These are phyloP conservation scores for Dastarcus helophoroides DNA, from an alignment of 2,888 invertebrate genomes.

Conservation along the genomic window DNA sequence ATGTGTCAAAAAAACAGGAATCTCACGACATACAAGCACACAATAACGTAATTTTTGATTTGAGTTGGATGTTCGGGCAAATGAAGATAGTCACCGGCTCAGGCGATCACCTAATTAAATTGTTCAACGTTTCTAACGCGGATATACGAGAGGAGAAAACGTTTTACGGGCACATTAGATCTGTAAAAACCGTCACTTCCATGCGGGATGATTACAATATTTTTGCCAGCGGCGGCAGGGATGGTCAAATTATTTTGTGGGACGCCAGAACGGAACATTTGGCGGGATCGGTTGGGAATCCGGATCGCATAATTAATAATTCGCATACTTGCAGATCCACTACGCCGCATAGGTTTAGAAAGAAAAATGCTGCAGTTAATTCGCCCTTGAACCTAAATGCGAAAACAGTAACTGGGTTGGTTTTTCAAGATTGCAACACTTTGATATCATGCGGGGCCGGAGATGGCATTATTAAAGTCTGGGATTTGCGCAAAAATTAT, in stretches of 20 bases:
- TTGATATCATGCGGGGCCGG: constrained; percentile 78
- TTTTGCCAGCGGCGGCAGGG: constrained; percentile 72
- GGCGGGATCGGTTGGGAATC: constrained; percentile 37
- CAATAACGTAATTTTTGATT: constrained; percentile 80
- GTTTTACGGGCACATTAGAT: constrained; percentile 69
- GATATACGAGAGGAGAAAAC: constrained; percentile 39
- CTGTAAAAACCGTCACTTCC: constrained; percentile 73
- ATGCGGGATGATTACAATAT: constrained; percentile 57
- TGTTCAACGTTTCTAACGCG: constrained; percentile 58
- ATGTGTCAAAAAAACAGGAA: constrained; percentile 16
- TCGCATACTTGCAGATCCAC: constrained; percentile 43
- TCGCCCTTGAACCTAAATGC: constrained; percentile 26
- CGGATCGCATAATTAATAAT: constrained; percentile 61
- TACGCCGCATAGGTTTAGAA: constrained; percentile 38
- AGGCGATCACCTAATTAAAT: constrained; percentile 68
- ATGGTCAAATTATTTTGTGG: constrained; percentile 81
- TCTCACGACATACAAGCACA: constrained; percentile 51
- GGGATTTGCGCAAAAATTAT: constrained; percentile 73
- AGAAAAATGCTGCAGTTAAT: constrained; percentile 2
- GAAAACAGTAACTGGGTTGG: constrained; percentile 71
- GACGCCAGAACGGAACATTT: constrained; percentile 51
- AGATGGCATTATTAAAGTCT: constrained; percentile 71
- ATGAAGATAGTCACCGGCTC: constrained; percentile 75
- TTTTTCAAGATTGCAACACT: constrained; percentile 68
- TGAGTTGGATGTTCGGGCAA: constrained; percentile 72